phyloP scores from a whole-genome alignment of 2,888 invertebrate species.

The Sycophila texana region DNA sequence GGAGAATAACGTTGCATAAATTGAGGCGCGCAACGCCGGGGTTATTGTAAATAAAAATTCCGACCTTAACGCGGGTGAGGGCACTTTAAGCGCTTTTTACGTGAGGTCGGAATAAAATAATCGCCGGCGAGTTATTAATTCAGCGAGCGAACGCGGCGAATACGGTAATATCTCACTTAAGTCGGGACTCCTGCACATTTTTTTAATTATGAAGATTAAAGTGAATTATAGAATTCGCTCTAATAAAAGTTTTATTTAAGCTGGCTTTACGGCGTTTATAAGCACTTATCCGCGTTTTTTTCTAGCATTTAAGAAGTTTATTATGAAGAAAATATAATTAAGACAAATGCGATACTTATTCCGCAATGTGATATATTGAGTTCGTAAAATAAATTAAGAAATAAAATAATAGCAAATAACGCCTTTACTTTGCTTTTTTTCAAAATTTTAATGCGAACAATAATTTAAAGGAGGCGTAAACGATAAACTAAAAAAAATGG shows the following conservation, averaged over 20 bases:
- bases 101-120: not conserved
- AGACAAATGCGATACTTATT: no score
- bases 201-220: conserved; percentile 47
- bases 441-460: no score
- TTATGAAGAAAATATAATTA: no score
- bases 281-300: no score
- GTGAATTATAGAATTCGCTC: conserved; percentile 31
- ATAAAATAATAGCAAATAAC: no score
- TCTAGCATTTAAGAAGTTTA: no score
- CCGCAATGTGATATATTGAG: no score
- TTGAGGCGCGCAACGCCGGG: not conserved
- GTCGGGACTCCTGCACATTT: conserved; percentile 17
- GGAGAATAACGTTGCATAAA: conserved; percentile 24
- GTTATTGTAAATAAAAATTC: conserved; percentile 27
- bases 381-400: no score
- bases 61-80: conserved; percentile 9
- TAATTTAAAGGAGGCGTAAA: no score
- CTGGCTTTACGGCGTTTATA: no score
- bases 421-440: no score
- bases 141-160: conserved; percentile 7
- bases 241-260: conserved; percentile 18
- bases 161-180: conserved; percentile 21
- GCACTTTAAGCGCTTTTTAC: conserved; percentile 30
- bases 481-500: not conserved
- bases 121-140: conserved; percentile 20